Evolutionary conservation across 2,888 invertebrate genomes (phyloP).

Genomic region (Callimorpha dominula): DNA sequence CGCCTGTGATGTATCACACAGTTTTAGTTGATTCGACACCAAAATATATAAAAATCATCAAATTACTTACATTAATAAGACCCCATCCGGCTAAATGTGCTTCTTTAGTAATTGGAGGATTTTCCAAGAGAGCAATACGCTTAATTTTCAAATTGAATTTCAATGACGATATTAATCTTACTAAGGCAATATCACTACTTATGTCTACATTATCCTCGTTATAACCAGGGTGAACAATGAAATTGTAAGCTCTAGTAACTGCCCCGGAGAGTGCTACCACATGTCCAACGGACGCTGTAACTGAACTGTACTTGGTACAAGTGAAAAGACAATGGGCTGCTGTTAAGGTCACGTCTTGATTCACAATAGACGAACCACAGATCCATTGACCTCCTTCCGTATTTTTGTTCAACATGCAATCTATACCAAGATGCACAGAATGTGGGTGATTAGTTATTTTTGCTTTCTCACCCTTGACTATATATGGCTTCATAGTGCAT

Average conservation of each 20-base stretch:
- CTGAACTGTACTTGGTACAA: neutral
- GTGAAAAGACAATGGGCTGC: constrained; percentile 4
- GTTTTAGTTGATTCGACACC: neutral
- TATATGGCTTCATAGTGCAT: constrained; percentile 3
- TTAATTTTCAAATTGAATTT: neutral
- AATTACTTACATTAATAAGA: constrained; percentile 6
- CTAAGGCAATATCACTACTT: neutral
- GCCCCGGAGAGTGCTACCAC: neutral
- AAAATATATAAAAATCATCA: neutral
- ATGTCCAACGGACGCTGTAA: neutral
- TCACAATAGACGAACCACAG: constrained; percentile 11
- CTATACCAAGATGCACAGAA: neutral
- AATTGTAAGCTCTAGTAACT: neutral
- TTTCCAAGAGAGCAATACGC: neutral
- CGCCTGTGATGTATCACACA: too few relatives aligned
- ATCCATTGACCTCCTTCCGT: neutral
- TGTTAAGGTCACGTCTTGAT: neutral
- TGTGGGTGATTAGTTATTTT: neutral
- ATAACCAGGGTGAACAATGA: neutral
- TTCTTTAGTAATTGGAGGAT: neutral
- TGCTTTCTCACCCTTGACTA: neutral
- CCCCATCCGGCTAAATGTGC: constrained; percentile 8
- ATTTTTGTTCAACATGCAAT: neutral
- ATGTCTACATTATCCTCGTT: too few relatives aligned
- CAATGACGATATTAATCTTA: neutral